Percentiles rank a stretch among this genome's conserved stretches.
These are phyloP conservation scores for Melanophora roralis DNA, from an alignment of 2,888 invertebrate species.

Conservation along the genomic window DNA sequence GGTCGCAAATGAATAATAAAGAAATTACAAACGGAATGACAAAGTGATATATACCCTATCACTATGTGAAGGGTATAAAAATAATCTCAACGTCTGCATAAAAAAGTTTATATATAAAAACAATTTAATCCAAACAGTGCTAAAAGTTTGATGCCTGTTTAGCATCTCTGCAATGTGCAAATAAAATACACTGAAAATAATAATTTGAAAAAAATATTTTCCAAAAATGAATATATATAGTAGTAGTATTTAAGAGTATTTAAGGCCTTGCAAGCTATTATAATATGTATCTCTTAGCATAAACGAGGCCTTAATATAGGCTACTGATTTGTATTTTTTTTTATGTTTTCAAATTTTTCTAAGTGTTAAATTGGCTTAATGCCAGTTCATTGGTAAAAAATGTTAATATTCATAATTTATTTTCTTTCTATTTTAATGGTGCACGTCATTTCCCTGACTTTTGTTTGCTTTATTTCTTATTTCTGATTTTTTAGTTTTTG, in stretches of 20 bases:
- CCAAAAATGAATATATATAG: too few species aligned
- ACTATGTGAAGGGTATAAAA: constrained; percentile 4
- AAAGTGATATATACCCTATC: too few species aligned
- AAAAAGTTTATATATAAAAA: constrained; percentile 22
- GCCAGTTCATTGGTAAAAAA: constrained; percentile 43
- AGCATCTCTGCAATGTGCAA: neutral
- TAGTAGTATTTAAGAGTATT: too few species aligned
- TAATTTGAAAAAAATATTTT: neutral
- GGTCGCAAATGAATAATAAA: too few species aligned
- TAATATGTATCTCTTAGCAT: neutral
- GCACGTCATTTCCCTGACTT: constrained; percentile 10
- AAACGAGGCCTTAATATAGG: neutral
- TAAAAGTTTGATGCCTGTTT: constrained; percentile 18
- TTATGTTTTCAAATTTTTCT: constrained; percentile 9
- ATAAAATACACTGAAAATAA: constrained; percentile 18
- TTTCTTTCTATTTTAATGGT: neutral
- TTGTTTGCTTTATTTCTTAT: constrained; percentile 42
- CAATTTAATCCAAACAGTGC: neutral
- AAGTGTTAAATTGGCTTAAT: constrained; percentile 44
- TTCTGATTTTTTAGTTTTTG: constrained; percentile 6
- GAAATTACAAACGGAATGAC: too few species aligned
- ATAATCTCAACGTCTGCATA: constrained; percentile 44
- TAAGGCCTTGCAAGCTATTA: neutral
- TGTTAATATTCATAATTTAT: constrained; percentile 42
- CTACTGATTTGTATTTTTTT: neutral